Conservation (phyloP, 2,888 invertebrate species). For the Aleiodes alternator region DNA sequence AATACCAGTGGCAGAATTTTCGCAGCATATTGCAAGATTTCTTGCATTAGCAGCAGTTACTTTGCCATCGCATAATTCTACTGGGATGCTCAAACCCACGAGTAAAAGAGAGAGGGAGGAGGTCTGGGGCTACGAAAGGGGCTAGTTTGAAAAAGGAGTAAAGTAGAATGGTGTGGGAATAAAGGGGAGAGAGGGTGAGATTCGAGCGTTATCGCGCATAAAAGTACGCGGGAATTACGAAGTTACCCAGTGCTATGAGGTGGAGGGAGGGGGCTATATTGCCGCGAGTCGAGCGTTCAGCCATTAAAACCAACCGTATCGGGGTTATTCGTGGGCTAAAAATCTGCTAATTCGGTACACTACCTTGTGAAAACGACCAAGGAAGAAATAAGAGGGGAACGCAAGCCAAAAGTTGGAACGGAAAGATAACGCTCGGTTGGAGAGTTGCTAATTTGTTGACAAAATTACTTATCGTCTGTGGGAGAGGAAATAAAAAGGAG, state of each 20-base stretch:
- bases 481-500: neutral
- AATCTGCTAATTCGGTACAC: constrained; percentile 30
- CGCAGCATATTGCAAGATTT: constrained; percentile 9
- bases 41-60: constrained; percentile 24
- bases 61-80: constrained; percentile 15
- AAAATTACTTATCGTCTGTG: constrained; percentile 53
- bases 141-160: neutral
- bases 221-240: constrained; percentile 33
- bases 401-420: constrained; percentile 42
- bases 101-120: neutral
- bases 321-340: constrained; percentile 24
- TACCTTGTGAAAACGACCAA: constrained; percentile 31
- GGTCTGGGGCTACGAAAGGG: neutral
- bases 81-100: neutral
- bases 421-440: constrained; percentile 45
- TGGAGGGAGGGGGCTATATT: constrained; percentile 12
- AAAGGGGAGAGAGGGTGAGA: neutral
- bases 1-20: constrained; percentile 11
- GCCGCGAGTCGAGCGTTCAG: constrained; percentile 12
- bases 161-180: neutral
- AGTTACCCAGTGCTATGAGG: neutral
- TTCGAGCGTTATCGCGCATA: constrained; percentile 33
- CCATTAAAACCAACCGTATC: constrained; percentile 34
- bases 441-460: constrained; percentile 54
- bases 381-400: constrained; percentile 39